Evolutionary conservation across 2,797 vertebrate genomes (phyloP).

Genomic region (Lerista edwardsae): DNA sequence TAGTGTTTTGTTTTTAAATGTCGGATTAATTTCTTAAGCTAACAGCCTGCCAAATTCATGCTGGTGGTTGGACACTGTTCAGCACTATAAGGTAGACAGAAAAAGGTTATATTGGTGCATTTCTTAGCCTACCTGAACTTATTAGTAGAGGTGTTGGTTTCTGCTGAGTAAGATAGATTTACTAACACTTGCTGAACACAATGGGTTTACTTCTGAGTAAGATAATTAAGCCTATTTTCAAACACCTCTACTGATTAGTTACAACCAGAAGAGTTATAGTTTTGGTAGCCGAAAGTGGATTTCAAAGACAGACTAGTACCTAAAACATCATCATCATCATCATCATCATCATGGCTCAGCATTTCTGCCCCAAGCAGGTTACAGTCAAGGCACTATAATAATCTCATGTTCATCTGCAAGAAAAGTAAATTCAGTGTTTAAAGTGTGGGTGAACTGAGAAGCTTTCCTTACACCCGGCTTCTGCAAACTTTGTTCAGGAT

Average conservation of each 20-base stretch:
- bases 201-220: too few relatives aligned
- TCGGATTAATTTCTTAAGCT: constrained; percentile 39
- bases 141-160: too few relatives aligned
- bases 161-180: too few relatives aligned
- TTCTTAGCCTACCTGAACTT: constrained; percentile 19
- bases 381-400: constrained; percentile 19
- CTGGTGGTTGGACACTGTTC: constrained; percentile 32
- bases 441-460: constrained; percentile 16
- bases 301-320: constrained; percentile 38
- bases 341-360: constrained; percentile 46
- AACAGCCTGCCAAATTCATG: constrained; percentile 25
- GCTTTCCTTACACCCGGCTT: background rate
- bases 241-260: constrained; percentile 21
- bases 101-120: background rate
- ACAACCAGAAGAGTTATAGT: background rate
- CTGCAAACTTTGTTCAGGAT: constrained; percentile 28
- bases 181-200: too few relatives aligned
- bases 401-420: constrained; percentile 27
- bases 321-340: too few relatives aligned
- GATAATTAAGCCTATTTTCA: too few relatives aligned
- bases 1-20: constrained; percentile 49
- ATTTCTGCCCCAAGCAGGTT: constrained; percentile 49
- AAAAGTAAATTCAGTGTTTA: constrained; percentile 13
- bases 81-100: constrained; percentile 36
- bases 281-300: background rate